Evolutionary conservation across 2,888 invertebrate species (phyloP), one percentile per base, ranked within the genome.

Genomic region (Polylopha cassiicola): DNA sequence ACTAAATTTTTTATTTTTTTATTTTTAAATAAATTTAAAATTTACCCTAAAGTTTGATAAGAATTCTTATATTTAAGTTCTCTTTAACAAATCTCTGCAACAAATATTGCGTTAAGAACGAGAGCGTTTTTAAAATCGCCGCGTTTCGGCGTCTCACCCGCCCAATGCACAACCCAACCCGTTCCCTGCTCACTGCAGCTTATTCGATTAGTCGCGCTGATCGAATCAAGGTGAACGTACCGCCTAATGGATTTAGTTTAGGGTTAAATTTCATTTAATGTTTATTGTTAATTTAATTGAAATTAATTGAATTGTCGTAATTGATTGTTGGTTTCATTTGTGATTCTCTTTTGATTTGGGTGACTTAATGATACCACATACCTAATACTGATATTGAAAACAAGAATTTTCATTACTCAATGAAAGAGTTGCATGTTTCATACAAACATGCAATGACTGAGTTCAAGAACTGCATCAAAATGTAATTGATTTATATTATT

Each of bases 161-260:
- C 44, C 20, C 54, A 54, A 47, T 73, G 63, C 58, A 49, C 71
- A 22, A 32, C 54, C 53, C 60, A 67, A 72, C 65, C 65, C 70
- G 66, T 73, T 71, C 63, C 65, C 68, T 55, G 71, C 71, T 71
- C 68, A 74, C 68, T 65, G 59, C 70, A 72, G 81, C 80, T 85
- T 82, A 85, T 85, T 84, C 69, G 82, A 85, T 85, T 85, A 84
- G 77, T 61, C 65, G 62, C 61, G 61, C 66, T 82, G 77, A 84
- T 85, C 80, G 80, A 82, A 82, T 82, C 82, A 82, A 82, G 73
- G 80, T 74, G 65, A 73, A 72, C 64, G 72, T 50, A 69, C 65
- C 50, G 53, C 53, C 55, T 54, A 49, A 43, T 48, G 58, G 66
- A 62, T 66, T 66, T 55, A 55, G 61, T 60, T 66, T 53, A 58